Conservation (phyloP, 2,888 invertebrate genomes). For the Argyresthia albistria region DNA sequence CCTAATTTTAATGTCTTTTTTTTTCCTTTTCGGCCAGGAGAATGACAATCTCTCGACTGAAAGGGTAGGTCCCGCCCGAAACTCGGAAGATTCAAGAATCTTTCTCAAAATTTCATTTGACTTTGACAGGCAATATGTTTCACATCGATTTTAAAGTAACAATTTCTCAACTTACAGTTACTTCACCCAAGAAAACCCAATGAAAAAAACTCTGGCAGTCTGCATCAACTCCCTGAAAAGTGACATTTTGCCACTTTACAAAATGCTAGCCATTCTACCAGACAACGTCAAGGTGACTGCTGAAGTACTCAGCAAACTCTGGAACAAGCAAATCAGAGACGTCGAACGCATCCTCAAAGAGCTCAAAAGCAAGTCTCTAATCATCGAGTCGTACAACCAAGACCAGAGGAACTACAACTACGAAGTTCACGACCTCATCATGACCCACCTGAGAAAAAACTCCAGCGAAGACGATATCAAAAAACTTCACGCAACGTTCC, state of each 20-base stretch:
- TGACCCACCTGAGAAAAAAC: constrained; percentile 72
- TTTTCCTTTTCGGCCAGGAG: too few species aligned
- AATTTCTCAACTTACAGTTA: constrained; percentile 13
- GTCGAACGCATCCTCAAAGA: constrained; percentile 76
- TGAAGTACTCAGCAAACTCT: constrained; percentile 59
- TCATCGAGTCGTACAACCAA: constrained; percentile 74
- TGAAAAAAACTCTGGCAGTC: constrained; percentile 70
- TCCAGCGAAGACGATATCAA: constrained; percentile 45
- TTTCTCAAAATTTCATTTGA: too few species aligned
- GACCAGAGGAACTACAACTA: constrained; percentile 76
- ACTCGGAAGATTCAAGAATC: too few species aligned
- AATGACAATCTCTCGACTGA: too few species aligned
- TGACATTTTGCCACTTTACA: constrained; percentile 63
- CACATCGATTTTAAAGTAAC: too few species aligned
- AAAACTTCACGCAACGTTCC: constrained; percentile 69
- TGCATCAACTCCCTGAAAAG: constrained; percentile 73
- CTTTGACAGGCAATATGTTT: too few species aligned
- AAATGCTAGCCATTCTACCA: constrained; percentile 76
- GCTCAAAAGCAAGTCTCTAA: constrained; percentile 77
- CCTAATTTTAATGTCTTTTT: too few species aligned
- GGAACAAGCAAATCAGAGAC: constrained; percentile 44
- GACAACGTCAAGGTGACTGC: constrained; percentile 79
- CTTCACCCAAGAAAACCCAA: constrained; percentile 35
- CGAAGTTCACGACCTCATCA: constrained; percentile 79
- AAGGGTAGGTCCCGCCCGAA: too few species aligned